Evolutionary conservation across 2,888 invertebrate species (phyloP), one percentile per base, ranked within the genome.

Genomic region (Plebejus anna): DNA sequence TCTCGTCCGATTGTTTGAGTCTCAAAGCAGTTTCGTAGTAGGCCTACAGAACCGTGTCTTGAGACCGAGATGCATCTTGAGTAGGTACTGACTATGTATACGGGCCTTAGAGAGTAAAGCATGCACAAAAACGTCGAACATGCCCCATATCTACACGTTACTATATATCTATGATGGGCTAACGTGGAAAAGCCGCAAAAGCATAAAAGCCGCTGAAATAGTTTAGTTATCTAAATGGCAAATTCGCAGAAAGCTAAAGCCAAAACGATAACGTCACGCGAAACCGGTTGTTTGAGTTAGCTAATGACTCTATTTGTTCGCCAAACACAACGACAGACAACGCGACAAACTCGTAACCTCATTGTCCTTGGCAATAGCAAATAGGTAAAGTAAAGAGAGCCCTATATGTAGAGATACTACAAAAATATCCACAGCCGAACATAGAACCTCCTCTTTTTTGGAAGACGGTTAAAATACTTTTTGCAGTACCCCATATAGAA

Each of bases 201-300:
- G 28, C 28, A 28, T 66, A 61, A 61, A n/a, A 59, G 11, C 32
- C 32, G 32, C 13, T 66, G 16, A 66, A 16, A 11, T 66, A 61
- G 11, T 66, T 61, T 61, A 61, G 28, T 13, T 13, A 47, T 22
- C 71, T 13, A 9, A 71, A 38, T 47, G 9, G 28, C 22, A 4
- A 5, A 47, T 22, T 22, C 42, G 72, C 42, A 47, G 72, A 28
- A 72, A 72, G 28, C 72, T n/a, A 28, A 66, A 9, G 71, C 22
- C 7, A 47, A 72, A 47, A 72, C 11, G 47, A 47, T 71, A 16
- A 47, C 47, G 47, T 72, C 72, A 72, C 47, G 72, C 22, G 1
- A 42, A 47, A 72, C 72, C 72, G 72, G 72, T 47, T 72, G 72
- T 72, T 72, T 72, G 42, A 72, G 16, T 51, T 72, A n/a, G 72